Evolutionary conservation across 2,797 vertebrate genomes (phyloP).

Genomic region (Hydrophis major): DNA sequence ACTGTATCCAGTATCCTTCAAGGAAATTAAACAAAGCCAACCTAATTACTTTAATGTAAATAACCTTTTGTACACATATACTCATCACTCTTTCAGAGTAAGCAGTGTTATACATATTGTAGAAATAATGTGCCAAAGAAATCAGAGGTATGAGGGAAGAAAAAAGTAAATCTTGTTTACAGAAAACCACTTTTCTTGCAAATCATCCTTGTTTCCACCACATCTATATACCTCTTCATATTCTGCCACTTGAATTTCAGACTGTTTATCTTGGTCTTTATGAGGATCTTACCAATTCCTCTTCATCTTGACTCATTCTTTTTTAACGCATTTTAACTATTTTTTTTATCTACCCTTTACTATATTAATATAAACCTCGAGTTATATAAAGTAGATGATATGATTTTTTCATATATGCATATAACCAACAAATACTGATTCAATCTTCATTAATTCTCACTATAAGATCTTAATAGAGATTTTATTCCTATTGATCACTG

Average conservation of each 20-base stretch:
- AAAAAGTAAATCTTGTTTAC: background rate
- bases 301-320: background rate
- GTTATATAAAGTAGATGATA: background rate
- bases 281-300: background rate
- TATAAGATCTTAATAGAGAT: background rate
- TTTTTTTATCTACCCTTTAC: background rate
- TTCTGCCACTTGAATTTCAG: background rate
- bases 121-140: background rate
- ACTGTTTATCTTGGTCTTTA: background rate
- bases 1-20: constrained; percentile 44
- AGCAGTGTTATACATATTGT: background rate
- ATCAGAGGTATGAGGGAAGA: background rate
- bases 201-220: background rate
- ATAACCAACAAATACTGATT: background rate
- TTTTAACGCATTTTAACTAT: background rate
- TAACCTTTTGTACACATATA: background rate
- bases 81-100: background rate
- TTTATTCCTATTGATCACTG: background rate
- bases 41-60: background rate
- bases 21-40: background rate
- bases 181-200: background rate
- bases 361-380: background rate
- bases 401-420: background rate
- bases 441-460: background rate
- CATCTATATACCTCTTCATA: background rate